Base-by-base conservation (phyloP, 2,797 vertebrate species). In the Rhinoraja longicauda region DNA sequence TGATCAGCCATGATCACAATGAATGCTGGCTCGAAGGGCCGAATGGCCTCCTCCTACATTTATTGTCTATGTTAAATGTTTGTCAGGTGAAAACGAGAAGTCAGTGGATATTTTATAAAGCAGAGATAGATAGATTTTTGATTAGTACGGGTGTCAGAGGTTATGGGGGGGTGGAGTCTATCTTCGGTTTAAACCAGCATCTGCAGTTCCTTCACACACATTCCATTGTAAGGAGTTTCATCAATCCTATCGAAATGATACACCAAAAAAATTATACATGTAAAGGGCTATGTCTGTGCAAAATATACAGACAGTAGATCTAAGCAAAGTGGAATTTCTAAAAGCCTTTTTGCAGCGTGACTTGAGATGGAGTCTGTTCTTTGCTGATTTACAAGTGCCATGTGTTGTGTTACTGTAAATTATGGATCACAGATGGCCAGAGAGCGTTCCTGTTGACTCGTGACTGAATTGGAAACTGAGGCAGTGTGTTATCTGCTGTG, bases 251-350 rank as follows among this genome's bases (percentile, higher is more conserved):
- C 59, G 67, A 88, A 36, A 88, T 36, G 2, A 32, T 67, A 19
- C n/a, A 29, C 81, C 64, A 9, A 67, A 88, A 67, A 29, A 36
- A 32, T 9, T 19, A 88, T 67, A 24, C 17, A 32, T 8, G 59
- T 36, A 24, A 88, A 21, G 9, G 9, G 6, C 0, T 10, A n/a
- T 67, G n/a, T 88, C 81, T 62, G 53, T 4, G 26, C 26, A 84
- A 62, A 59, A 6, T 53, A 5, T 0, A 53, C 91, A 0, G 94
- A 94, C 95, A 94, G 95, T 97, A 97, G 96, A 96, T 95, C 94
- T 94, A 94, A 96, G 95, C 96, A 96, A 96, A 96, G 96, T 96
- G 96, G 96, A 96, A 96, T 96, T 97, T 96, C 96, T 95, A 96
- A 95, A 95, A 96, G 95, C 94, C 95, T 96, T 97, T 96, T 95